Evolutionary conservation across 2,888 invertebrate genomes (phyloP).

Genomic region (Sarcophaga subvicina): DNA sequence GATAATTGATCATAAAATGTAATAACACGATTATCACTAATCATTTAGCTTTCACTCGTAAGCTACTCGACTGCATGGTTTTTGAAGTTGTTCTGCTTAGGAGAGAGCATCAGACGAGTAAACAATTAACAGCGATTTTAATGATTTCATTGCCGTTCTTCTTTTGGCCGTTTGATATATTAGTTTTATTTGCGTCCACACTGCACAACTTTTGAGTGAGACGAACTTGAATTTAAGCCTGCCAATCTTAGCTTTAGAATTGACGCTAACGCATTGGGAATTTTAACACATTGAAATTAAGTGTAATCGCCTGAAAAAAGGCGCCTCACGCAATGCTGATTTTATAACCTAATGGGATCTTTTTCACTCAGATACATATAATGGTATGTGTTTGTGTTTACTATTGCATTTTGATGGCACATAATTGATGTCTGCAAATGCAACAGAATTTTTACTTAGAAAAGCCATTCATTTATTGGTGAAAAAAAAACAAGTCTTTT

Average conservation of each 20-base stretch:
- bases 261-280: slow-evolving; percentile 79
- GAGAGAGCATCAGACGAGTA: slow-evolving; percentile 29
- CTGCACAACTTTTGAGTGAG: slow-evolving; percentile 5
- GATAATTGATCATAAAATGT: slow-evolving; percentile 59
- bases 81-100: background rate
- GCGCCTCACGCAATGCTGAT: slow-evolving; percentile 79
- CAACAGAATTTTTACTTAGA: background rate
- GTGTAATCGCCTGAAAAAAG: slow-evolving; percentile 75
- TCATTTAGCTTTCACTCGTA: slow-evolving; percentile 25
- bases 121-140: slow-evolving; percentile 74
- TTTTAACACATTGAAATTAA: slow-evolving; percentile 78
- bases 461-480: background rate
- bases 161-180: slow-evolving; percentile 42
- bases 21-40: slow-evolving; percentile 52
- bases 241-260: slow-evolving; percentile 72
- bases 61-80: background rate
- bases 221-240: slow-evolving; percentile 52
- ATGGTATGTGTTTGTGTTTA: slow-evolving; percentile 12
- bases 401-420: slow-evolving; percentile 40
- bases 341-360: slow-evolving; percentile 75
- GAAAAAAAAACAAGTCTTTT: background rate
- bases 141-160: slow-evolving; percentile 80
- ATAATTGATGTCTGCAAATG: slow-evolving; percentile 59
- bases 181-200: slow-evolving; percentile 34
- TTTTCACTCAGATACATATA: slow-evolving; percentile 9